These are phyloP conservation scores for Hystrix cristata DNA, from an alignment of 2,113 vertebrate species.

Conservation along the genomic window DNA sequence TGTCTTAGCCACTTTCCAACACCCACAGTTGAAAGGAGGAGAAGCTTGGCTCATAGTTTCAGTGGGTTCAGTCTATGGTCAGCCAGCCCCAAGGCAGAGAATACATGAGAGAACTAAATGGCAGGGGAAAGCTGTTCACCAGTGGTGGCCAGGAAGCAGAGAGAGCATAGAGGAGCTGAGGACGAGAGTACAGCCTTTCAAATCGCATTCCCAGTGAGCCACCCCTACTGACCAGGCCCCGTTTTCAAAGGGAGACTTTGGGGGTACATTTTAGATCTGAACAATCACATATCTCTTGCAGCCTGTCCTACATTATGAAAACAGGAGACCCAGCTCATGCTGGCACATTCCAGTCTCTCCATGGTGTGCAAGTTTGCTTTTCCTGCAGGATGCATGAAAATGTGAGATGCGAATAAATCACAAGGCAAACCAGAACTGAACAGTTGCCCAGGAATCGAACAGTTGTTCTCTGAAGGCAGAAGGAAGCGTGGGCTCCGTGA, in stretches of 20 bases:
- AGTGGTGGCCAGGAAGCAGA: background rate
- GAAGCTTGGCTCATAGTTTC: background rate
- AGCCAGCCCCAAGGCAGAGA: background rate
- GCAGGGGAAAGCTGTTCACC: background rate
- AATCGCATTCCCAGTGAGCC: background rate
- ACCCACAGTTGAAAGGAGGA: background rate
- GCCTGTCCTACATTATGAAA: background rate
- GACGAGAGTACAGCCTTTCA: background rate
- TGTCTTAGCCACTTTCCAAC: too few species aligned
- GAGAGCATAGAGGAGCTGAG: background rate
- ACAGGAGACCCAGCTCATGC: background rate
- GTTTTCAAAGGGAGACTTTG: background rate
- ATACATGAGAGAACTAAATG: background rate
- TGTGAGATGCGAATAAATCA: conserved; percentile 51
- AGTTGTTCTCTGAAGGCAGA: background rate
- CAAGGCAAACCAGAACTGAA: background rate
- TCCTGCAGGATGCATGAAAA: conserved; percentile 24
- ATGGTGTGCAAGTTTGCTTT: background rate
- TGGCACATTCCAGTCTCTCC: background rate
- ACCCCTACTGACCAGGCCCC: background rate
- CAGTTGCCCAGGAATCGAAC: background rate
- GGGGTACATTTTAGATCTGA: background rate
- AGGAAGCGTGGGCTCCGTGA: background rate
- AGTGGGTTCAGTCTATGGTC: background rate
- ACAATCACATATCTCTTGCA: conserved; percentile 1